phyloP scores from a whole-genome alignment of 2,113 vertebrate genomes.

The human (Homo sapiens) region DNA sequence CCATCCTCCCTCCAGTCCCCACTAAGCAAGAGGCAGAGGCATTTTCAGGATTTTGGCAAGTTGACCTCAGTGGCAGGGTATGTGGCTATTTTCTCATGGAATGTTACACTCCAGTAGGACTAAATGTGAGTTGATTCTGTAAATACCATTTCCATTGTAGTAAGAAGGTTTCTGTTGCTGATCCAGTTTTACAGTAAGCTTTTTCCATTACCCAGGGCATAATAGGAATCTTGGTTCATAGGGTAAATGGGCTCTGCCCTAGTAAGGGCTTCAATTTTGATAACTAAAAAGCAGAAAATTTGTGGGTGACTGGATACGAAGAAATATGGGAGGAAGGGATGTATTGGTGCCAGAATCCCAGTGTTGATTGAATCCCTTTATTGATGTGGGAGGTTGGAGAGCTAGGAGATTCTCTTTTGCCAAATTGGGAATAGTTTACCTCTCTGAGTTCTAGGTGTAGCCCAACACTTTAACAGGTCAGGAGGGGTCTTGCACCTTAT shows the following conservation, averaged over 20 bases:
- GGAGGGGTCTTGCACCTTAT: background rate
- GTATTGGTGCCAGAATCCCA: background rate
- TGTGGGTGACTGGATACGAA: background rate
- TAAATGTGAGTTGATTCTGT: background rate
- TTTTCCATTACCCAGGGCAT: background rate
- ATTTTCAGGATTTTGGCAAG: background rate
- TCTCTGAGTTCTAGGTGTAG: background rate
- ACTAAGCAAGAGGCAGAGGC: background rate
- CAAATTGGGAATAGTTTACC: background rate
- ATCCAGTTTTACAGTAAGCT: background rate
- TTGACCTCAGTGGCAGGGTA: background rate
- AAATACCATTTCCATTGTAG: background rate
- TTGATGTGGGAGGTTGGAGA: background rate
- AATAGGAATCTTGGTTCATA: background rate
- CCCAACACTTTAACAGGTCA: background rate
- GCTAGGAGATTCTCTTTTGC: background rate
- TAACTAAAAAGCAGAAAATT: background rate
- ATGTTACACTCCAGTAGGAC: background rate
- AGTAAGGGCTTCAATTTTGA: background rate
- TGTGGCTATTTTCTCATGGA: background rate
- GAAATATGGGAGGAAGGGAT: background rate
- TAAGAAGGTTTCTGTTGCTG: background rate
- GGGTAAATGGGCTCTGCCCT: background rate
- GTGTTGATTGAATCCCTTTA: background rate
- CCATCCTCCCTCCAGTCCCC: background rate